Evolutionary conservation across 2,113 vertebrate species (phyloP).

Genomic region (Chrysochloris asiatica): DNA sequence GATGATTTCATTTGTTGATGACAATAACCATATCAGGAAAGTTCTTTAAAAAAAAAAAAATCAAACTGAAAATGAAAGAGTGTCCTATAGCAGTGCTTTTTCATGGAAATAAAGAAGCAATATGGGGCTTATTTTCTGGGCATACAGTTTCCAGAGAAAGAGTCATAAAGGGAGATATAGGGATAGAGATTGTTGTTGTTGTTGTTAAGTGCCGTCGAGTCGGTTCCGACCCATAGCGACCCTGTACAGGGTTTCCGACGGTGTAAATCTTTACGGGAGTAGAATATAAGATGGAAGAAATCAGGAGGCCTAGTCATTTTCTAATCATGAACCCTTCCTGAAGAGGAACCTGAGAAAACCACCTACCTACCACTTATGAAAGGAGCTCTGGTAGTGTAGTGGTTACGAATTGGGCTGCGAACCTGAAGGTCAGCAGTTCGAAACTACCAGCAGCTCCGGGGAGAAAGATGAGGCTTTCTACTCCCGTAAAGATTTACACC

Average conservation of each 20-base stretch:
- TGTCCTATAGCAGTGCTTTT: neutral
- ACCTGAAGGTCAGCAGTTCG: too few species aligned
- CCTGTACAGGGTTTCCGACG: too few species aligned
- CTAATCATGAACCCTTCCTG: neutral
- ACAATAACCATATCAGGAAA: neutral
- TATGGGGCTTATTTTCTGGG: neutral
- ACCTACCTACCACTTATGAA: neutral
- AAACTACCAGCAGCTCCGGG: too few species aligned
- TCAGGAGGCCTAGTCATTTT: neutral
- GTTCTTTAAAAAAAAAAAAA: slow-evolving; percentile 13
- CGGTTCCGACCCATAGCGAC: too few species aligned
- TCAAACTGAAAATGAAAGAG: neutral
- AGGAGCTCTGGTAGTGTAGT: too few species aligned
- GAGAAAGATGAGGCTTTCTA: too few species aligned
- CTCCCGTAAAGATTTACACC: too few species aligned
- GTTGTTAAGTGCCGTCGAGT: too few species aligned
- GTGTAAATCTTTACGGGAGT: too few species aligned
- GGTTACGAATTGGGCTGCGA: too few species aligned
- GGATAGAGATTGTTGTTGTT: neutral
- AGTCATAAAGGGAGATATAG: neutral
- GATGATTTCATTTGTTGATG: slow-evolving; percentile 12
- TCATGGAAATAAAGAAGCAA: slow-evolving; percentile 10
- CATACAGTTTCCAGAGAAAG: slow-evolving; percentile 6
- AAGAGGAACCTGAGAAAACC: slow-evolving; percentile 10
- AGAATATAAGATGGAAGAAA: too few species aligned